These are phyloP conservation scores for Melinaea menophilus DNA, from an alignment of 2,888 invertebrate genomes.

Conservation along the genomic window DNA sequence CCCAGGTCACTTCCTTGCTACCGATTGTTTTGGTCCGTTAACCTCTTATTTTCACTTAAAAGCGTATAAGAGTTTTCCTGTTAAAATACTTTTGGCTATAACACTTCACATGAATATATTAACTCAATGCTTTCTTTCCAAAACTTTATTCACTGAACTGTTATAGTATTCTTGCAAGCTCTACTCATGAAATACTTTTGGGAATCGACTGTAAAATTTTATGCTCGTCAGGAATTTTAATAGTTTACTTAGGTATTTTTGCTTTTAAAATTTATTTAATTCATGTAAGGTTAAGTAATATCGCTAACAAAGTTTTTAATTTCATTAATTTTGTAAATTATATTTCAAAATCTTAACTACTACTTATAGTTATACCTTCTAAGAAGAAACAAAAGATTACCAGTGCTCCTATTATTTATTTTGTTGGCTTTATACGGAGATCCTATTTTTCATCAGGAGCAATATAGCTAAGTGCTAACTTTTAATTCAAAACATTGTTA, in stretches of 20 bases:
- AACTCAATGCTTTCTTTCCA: conserved; percentile 17
- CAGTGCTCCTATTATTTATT: background rate
- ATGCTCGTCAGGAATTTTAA: conserved; percentile 13
- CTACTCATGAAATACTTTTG: conserved; percentile 21
- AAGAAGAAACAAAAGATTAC: too few relatives aligned
- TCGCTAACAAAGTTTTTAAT: too few relatives aligned
- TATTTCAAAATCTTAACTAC: too few relatives aligned
- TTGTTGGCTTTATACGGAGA: background rate
- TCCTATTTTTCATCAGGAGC: conserved; percentile 15
- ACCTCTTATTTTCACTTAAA: conserved; percentile 19
- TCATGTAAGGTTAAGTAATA: too few relatives aligned
- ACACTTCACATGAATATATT: conserved; percentile 21
- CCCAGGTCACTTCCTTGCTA: conserved; percentile 29
- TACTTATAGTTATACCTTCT: too few relatives aligned
- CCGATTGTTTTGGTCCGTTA: conserved; percentile 20
- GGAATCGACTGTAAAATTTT: conserved; percentile 26
- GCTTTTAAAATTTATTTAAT: too few relatives aligned
- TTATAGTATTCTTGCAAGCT: conserved; percentile 21
- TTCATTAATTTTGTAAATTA: too few relatives aligned
- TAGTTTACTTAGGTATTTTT: too few relatives aligned
- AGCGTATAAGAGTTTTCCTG: conserved; percentile 19
- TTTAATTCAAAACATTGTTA: conserved; percentile 28
- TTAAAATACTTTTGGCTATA: conserved; percentile 9
- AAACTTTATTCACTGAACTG: conserved; percentile 15
- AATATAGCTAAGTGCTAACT: conserved; percentile 25